Percentiles rank a stretch among this genome's conserved stretches.
Conservation (phyloP, 2,797 vertebrate species). For the Lacerta bilineata region DNA sequence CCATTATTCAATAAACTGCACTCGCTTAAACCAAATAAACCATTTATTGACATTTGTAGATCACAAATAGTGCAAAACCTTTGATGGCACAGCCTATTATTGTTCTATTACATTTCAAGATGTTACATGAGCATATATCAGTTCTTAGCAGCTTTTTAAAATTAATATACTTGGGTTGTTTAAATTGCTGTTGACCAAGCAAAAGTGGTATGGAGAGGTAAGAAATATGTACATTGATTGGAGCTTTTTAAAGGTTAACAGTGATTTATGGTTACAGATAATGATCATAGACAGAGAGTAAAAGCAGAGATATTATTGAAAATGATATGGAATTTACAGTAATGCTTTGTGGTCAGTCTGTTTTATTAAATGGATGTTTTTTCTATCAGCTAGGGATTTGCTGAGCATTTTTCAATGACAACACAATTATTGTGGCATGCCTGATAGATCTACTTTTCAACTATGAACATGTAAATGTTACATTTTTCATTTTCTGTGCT, state of each 20-base stretch:
- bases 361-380: slow-evolving; percentile 28
- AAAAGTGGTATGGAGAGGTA: slow-evolving; percentile 15
- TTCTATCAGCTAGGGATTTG: slow-evolving; percentile 6
- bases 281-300: slow-evolving; percentile 37
- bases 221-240: background rate
- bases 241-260: background rate
- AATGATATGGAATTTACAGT: slow-evolving; percentile 33
- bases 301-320: slow-evolving; percentile 36
- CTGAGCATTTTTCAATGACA: slow-evolving; percentile 28
- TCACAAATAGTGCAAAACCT: background rate
- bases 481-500: slow-evolving; percentile 6
- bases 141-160: slow-evolving; percentile 11
- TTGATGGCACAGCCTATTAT: background rate
- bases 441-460: background rate
- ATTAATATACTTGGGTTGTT: background rate
- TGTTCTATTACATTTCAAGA: background rate
- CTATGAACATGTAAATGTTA: background rate
- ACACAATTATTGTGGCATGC: slow-evolving; percentile 36
- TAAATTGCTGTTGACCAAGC: slow-evolving; percentile 34
- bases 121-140: background rate
- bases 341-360: slow-evolving; percentile 22
- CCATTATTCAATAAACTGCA: background rate
- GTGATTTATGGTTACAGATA: slow-evolving; percentile 18
- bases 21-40: background rate
- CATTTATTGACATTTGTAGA: background rate